These are phyloP conservation scores for Arbacia lixula DNA, from an alignment of 53 echinoderm and acorn worm genomes.

Conservation along the genomic window DNA sequence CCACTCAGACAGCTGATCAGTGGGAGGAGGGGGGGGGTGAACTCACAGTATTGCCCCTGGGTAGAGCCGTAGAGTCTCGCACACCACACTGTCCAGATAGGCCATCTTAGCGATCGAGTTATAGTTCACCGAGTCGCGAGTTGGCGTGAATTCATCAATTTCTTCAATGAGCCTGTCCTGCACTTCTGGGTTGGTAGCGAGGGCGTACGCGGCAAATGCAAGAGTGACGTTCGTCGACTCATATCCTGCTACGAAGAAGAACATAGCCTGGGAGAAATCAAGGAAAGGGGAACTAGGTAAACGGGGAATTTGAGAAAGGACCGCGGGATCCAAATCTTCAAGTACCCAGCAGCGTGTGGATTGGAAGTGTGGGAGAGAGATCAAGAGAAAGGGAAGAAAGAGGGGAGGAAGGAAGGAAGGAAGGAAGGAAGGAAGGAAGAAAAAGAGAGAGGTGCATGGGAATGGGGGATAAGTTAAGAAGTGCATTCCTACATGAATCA, in stretches of 20 bases:
- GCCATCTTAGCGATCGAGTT: slow-evolving; percentile 65
- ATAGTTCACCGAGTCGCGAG: slow-evolving; percentile 57
- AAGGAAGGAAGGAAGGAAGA: too few species aligned
- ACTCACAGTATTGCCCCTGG: slow-evolving; percentile 72
- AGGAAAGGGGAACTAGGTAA: slow-evolving; percentile 66
- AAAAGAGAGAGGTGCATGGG: too few species aligned
- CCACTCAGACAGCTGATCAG: too few species aligned
- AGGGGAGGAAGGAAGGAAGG: too few species aligned
- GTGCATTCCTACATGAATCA: too few species aligned
- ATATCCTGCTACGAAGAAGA: slow-evolving; percentile 77
- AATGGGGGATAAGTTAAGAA: too few species aligned
- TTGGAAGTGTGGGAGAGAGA: too few species aligned
- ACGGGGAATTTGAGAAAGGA: slow-evolving; percentile 16
- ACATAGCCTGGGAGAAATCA: slow-evolving; percentile 72
- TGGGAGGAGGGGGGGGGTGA: too few species aligned
- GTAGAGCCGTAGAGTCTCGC: slow-evolving; percentile 74
- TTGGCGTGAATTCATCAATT: slow-evolving; percentile 59
- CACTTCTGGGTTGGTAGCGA: slow-evolving; percentile 74
- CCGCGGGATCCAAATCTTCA: too few species aligned
- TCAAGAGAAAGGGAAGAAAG: too few species aligned
- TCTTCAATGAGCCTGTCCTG: slow-evolving; percentile 76
- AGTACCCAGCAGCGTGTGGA: too few species aligned
- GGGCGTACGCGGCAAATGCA: slow-evolving; percentile 53
- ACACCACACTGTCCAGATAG: slow-evolving; percentile 78
- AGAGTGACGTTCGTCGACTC: slow-evolving; percentile 72